phyloP scores from a whole-genome alignment of 1,140 invertebrate genomes.

The Anthonomus grandis region DNA sequence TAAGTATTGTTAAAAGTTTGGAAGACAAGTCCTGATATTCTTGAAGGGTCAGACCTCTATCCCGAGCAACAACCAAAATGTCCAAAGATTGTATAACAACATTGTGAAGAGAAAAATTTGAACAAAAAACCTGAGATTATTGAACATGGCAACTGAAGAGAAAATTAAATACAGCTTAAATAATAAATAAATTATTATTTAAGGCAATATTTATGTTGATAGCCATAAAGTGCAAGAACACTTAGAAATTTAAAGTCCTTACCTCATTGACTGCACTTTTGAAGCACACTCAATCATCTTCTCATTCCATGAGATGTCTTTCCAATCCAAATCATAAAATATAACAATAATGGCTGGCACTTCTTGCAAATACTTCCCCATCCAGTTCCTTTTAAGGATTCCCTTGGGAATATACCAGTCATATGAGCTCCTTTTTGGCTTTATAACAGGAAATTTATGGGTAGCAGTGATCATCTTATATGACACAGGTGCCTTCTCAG shows the following conservation, averaged over 20 bases:
- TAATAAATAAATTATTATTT: no score
- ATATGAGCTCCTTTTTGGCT: slow-evolving; percentile 87
- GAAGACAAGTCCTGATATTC: no score
- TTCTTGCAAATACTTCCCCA: slow-evolving; percentile 87
- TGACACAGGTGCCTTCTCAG: slow-evolving; percentile 78
- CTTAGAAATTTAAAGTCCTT: slow-evolving; percentile 22
- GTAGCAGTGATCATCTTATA: slow-evolving; percentile 76
- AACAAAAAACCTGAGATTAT: no score
- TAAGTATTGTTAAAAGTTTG: no score
- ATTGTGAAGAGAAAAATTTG: no score
- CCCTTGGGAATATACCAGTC: slow-evolving; percentile 97
- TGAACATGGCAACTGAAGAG: no score
- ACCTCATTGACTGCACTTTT: slow-evolving; percentile 84
- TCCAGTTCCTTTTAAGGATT: slow-evolving; percentile 93
- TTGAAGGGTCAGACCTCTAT: no score
- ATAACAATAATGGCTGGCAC: slow-evolving; percentile 90
- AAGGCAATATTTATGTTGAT: no score
- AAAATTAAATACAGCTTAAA: no score
- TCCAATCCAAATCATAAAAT: slow-evolving; percentile 98
- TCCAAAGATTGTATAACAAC: no score
- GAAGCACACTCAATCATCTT: slow-evolving; percentile 91
- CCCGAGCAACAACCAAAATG: no score
- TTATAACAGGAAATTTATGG: slow-evolving; percentile 85
- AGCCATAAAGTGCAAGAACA: no score
- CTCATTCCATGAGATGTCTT: slow-evolving; percentile 88